These are phyloP conservation scores for Calonectris borealis DNA, from an alignment of 2,113 vertebrate species.

Conservation along the genomic window DNA sequence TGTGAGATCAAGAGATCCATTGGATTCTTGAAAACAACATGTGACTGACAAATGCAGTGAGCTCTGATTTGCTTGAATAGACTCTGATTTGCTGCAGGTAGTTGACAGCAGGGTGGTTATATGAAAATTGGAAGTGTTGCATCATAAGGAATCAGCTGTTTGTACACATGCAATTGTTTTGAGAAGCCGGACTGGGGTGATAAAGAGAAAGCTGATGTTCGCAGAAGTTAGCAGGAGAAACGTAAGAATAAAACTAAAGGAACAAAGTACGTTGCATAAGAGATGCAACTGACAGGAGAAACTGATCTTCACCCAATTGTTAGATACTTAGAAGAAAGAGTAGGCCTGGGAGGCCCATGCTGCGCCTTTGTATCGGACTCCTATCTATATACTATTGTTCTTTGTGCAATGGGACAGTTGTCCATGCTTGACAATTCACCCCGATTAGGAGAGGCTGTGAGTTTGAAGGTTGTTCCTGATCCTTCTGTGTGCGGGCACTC, in stretches of 20 bases:
- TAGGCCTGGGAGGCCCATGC: background rate
- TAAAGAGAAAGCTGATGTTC: background rate
- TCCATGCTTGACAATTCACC: background rate
- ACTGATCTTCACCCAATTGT: background rate
- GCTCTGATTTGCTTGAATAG: background rate
- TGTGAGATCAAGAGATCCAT: background rate
- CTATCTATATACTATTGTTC: background rate
- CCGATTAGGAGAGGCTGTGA: background rate
- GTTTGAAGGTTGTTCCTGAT: background rate
- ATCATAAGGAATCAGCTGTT: background rate
- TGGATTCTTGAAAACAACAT: background rate
- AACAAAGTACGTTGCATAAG: background rate
- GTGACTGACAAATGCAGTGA: background rate
- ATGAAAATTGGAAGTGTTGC: background rate
- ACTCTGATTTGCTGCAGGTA: background rate
- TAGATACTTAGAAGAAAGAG: background rate
- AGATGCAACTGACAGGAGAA: background rate
- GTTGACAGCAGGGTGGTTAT: background rate
- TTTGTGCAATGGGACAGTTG: background rate
- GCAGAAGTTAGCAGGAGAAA: background rate
- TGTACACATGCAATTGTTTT: background rate
- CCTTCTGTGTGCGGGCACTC: background rate
- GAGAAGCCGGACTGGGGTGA: background rate
- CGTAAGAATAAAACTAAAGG: background rate
- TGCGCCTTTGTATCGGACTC: background rate